Conservation (phyloP, 1,140 invertebrate genomes). For the Parapsyche elsis region DNA sequence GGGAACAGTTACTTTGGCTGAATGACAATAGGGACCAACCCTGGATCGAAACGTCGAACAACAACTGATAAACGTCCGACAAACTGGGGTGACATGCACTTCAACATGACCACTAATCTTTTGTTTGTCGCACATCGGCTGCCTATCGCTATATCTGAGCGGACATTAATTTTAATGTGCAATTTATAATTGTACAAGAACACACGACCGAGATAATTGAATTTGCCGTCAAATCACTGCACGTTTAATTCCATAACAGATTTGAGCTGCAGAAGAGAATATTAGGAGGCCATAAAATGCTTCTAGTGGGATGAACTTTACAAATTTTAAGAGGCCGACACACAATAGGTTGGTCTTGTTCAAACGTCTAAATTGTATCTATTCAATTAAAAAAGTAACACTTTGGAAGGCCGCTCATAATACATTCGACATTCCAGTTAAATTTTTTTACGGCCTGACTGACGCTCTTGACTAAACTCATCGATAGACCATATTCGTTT, state of each 20-base stretch:
- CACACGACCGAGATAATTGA: too few relatives aligned
- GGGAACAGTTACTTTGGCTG: conserved; percentile 22
- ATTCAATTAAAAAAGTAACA: conserved; percentile 50
- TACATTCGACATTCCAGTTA: conserved; percentile 54
- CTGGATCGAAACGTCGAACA: conserved; percentile 21
- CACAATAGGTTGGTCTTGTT: background rate
- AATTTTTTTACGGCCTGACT: conserved; percentile 41
- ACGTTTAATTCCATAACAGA: too few relatives aligned
- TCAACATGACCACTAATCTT: background rate
- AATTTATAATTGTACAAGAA: too few relatives aligned
- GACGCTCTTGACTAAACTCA: conserved; percentile 27
- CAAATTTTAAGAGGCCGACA: too few relatives aligned
- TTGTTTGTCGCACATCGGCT: too few relatives aligned
- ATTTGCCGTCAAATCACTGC: too few relatives aligned
- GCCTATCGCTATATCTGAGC: too few relatives aligned
- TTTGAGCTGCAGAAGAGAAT: too few relatives aligned
- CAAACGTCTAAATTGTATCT: conserved; percentile 45
- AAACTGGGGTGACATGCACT: conserved; percentile 35
- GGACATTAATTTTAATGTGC: too few relatives aligned
- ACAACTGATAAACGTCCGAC: conserved; percentile 16
- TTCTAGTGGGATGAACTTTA: too few relatives aligned
- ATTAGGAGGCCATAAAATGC: too few relatives aligned
- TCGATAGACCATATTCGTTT: conserved; percentile 12
- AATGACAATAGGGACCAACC: conserved; percentile 20
- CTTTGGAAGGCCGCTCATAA: conserved; percentile 45